Conservation (phyloP, 2,888 invertebrate species). For the Formica aserva region DNA sequence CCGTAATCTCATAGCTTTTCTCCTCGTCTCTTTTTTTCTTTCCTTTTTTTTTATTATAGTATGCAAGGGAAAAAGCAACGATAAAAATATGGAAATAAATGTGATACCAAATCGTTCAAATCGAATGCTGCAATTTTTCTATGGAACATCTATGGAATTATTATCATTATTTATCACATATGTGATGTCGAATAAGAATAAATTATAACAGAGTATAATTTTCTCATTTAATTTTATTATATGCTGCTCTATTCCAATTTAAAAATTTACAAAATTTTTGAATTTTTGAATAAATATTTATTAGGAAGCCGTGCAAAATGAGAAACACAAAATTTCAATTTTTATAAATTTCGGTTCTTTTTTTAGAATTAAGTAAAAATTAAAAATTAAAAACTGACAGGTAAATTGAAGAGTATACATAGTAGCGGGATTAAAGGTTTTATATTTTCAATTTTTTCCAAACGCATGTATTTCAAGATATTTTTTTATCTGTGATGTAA, state of each 20-base stretch:
- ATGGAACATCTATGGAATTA: background rate
- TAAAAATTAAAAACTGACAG: background rate
- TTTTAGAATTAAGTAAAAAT: background rate
- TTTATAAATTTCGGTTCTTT: background rate
- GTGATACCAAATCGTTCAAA: background rate
- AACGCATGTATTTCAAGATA: background rate
- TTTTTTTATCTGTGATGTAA: background rate
- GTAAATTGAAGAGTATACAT: background rate
- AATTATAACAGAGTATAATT: background rate
- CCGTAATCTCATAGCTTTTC: background rate
- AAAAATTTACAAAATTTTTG: background rate
- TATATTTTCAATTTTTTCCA: slow-evolving; percentile 3
- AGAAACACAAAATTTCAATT: background rate
- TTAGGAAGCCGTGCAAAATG: background rate
- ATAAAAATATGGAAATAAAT: background rate
- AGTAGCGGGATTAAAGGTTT: background rate
- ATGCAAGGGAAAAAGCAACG: background rate
- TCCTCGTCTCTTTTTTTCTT: background rate
- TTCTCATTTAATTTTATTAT: background rate
- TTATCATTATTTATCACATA: background rate
- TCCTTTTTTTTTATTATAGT: background rate
- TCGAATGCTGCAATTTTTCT: background rate
- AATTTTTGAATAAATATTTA: background rate
- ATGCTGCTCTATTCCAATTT: background rate
- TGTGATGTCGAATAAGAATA: background rate